A percentile compares a stretch with the other conserved stretches of the same genome.
phyloP scores from a whole-genome alignment of 2,113 vertebrate genomes.

The Sisor rabdophorus region DNA sequence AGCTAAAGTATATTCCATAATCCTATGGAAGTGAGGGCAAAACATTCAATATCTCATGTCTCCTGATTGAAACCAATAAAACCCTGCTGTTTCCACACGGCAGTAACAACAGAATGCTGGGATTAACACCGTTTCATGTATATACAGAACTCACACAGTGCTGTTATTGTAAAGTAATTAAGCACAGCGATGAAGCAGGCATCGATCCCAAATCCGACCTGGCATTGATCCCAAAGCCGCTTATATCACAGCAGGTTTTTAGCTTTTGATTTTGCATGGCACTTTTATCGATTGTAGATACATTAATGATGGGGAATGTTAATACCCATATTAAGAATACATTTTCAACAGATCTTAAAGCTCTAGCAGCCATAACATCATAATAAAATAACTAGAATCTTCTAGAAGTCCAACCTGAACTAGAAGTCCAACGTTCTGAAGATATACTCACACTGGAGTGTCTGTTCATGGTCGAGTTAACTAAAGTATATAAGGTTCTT shows the following conservation, averaged over 20 bases:
- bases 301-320: background rate
- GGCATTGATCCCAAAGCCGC: background rate
- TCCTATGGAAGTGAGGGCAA: background rate
- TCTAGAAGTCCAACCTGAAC: background rate
- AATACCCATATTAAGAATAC: background rate
- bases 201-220: background rate
- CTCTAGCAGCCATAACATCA: too few relatives aligned
- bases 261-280: too few relatives aligned
- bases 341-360: too few relatives aligned
- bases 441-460: background rate
- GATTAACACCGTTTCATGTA: too few relatives aligned
- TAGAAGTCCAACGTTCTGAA: background rate
- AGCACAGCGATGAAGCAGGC: background rate
- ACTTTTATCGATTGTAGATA: background rate
- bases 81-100: background rate
- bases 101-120: background rate
- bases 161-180: background rate
- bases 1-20: background rate
- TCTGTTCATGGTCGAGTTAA: background rate
- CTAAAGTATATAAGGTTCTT: background rate
- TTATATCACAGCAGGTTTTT: background rate
- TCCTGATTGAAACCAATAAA: background rate
- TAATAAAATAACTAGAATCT: too few relatives aligned
- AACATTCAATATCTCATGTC: background rate
- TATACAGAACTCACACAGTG: background rate